Conservation (phyloP, 1,140 invertebrate genomes). For the Lepidurus arcticus region DNA sequence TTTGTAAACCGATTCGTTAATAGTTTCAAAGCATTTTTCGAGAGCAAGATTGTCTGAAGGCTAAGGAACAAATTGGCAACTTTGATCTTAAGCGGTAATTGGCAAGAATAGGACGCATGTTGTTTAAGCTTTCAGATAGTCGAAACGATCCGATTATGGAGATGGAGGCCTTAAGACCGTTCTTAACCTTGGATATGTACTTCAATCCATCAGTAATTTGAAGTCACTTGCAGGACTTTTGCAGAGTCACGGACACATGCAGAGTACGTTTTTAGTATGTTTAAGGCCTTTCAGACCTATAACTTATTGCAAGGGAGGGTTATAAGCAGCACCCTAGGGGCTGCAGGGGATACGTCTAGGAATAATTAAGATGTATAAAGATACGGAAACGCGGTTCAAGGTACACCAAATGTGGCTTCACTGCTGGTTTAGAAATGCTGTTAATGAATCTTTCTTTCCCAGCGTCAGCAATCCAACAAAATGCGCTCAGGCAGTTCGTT, state of each 20-base stretch:
- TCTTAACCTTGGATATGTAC: neutral
- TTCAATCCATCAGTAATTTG: neutral
- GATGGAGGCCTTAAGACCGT: neutral
- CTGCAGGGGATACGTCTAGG: neutral
- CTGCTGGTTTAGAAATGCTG: neutral
- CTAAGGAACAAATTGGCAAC: no score
- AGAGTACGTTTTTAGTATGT: neutral
- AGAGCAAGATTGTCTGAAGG: no score
- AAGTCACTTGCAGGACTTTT: neutral
- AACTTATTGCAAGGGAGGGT: neutral
- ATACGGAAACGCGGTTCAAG: slow-evolving; percentile 11
- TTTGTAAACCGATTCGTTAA: neutral
- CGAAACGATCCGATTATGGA: neutral
- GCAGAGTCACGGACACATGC: slow-evolving; percentile 11
- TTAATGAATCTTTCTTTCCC: slow-evolving; percentile 12
- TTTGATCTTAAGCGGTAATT: no score
- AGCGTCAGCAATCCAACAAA: neutral
- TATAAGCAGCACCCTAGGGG: neutral
- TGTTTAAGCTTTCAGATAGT: neutral
- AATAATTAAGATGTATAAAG: neutral
- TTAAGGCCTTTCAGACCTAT: neutral
- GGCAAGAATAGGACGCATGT: no score
- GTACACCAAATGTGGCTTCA: neutral
- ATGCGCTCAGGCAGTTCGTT: neutral
- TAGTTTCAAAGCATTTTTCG: neutral